Evolutionary conservation across 1,140 invertebrate species (phyloP), one percentile per base, ranked within the genome.

Genomic region (Drosophila kikkawai): DNA sequence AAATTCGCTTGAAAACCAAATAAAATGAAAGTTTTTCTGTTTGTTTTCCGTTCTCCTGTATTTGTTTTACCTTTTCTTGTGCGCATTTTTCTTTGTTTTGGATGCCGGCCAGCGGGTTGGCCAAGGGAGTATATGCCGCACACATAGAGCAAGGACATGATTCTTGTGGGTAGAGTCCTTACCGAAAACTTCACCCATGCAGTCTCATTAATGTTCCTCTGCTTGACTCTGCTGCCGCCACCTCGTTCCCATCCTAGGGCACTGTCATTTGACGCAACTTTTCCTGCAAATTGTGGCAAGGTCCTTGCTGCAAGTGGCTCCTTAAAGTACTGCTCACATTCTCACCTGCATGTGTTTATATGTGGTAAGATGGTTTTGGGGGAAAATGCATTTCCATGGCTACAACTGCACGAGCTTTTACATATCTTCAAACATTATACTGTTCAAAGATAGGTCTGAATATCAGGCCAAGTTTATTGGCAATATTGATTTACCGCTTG

Each of bases 1-100:
- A 80, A 80, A 80, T 80, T 80, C 78, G 19, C 44, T 75, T 50
- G 34, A 42, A 80, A 77, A 66, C 50, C 42, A 66, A 79, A 75
- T 75, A 76, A 74, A 73, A 71, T 57, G 50, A 71, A 73, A 74
- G 67, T 74, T 74, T 73, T 74, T 73, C 64, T 51, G 55, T 74
- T 74, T 73, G 68, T 42, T 37, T 73, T 73, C 22, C 67, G 53
- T 48, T 48, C 22, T 60, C 34, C 48, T 56, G 67, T 51, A 59
- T 73, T 73, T 73, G 29, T 60, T 60, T 50, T 48, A 58, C 55
- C 68, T 73, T 42, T 42, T 53, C 36, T 60, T 48, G 37, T 59
- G 53, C 26, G 42, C 29, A 58, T 59, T 73, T 73, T 51, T 70
- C 69, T 73, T 73, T 73, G 37, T 73, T 73, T 60, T 71, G 69